Conservation (phyloP, 2,797 vertebrate species). For the Neopelma chrysocephalum region DNA sequence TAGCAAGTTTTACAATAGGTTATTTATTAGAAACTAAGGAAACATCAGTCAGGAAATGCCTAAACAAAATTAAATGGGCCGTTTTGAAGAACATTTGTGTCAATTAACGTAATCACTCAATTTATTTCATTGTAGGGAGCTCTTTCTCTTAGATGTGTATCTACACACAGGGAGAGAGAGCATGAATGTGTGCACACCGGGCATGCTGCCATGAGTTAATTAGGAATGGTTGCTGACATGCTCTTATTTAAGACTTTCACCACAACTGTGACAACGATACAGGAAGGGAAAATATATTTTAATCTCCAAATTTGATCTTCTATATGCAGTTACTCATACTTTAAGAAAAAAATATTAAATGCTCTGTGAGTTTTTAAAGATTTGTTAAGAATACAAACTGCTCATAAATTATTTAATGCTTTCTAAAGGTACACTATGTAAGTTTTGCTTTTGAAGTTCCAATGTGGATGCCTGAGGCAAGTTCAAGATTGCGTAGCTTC, state of each 20-base stretch:
- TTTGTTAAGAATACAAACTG: not conserved
- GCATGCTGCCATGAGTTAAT: constrained; percentile 48
- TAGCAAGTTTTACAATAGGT: constrained; percentile 15
- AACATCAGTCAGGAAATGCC: constrained; percentile 23
- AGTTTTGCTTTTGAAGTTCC: not conserved
- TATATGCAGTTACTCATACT: not conserved
- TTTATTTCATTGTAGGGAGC: constrained; percentile 48
- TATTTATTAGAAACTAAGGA: constrained; percentile 47
- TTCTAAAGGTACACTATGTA: not conserved
- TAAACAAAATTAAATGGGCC: constrained; percentile 50
- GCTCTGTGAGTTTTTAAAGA: not conserved
- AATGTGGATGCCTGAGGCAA: not conserved
- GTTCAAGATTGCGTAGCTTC: not conserved
- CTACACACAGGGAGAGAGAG: not conserved
- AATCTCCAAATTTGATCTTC: not conserved
- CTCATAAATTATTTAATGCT: not conserved
- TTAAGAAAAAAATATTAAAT: not conserved
- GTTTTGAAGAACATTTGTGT: constrained; percentile 29
- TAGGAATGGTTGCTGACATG: constrained; percentile 10
- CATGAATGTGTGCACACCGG: not conserved
- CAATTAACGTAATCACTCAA: constrained; percentile 56
- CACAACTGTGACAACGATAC: not conserved
- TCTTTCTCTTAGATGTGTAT: constrained; percentile 42
- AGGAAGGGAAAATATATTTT: not conserved
- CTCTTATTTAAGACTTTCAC: constrained; percentile 8